Evolutionary conservation across 2,888 invertebrate genomes (phyloP).

Genomic region (Diplazon laetatorius): DNA sequence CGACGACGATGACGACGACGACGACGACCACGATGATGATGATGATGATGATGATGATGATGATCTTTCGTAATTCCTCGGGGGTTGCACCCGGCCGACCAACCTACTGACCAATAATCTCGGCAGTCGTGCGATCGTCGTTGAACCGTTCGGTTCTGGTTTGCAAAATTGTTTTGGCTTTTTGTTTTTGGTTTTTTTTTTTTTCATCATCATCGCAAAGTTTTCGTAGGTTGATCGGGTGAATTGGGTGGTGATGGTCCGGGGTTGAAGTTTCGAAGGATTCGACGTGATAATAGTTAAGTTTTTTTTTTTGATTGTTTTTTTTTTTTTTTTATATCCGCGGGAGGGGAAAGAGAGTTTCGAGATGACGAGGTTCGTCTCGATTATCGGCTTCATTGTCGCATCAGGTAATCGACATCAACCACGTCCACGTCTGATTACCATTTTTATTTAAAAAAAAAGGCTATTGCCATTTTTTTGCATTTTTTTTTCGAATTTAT

Average conservation of each 20-base stretch:
- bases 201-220: constrained; percentile 10
- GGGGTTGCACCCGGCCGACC: constrained; percentile 61
- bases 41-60: constrained; percentile 53
- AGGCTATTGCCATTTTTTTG: not conserved
- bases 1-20: constrained; percentile 28
- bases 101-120: constrained; percentile 62
- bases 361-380: constrained; percentile 45
- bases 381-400: constrained; percentile 51
- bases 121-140: constrained; percentile 66
- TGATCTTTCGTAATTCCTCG: constrained; percentile 63
- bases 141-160: constrained; percentile 58
- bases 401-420: constrained; percentile 53
- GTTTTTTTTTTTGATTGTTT: too few relatives aligned
- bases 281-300: too few relatives aligned
- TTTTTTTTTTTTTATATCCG: too few relatives aligned
- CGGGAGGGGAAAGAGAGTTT: not conserved
- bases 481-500: constrained; percentile 1
- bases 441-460: not conserved
- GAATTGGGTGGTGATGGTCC: not conserved
- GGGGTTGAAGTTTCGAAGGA: not conserved
- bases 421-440: not conserved
- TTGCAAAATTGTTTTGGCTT: too few relatives aligned
- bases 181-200: too few relatives aligned
- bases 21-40: constrained; percentile 49
- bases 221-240: not conserved